These are phyloP conservation scores for Notospermus geniculatus DNA, from an alignment of 1,140 invertebrate genomes.

Conservation along the genomic window DNA sequence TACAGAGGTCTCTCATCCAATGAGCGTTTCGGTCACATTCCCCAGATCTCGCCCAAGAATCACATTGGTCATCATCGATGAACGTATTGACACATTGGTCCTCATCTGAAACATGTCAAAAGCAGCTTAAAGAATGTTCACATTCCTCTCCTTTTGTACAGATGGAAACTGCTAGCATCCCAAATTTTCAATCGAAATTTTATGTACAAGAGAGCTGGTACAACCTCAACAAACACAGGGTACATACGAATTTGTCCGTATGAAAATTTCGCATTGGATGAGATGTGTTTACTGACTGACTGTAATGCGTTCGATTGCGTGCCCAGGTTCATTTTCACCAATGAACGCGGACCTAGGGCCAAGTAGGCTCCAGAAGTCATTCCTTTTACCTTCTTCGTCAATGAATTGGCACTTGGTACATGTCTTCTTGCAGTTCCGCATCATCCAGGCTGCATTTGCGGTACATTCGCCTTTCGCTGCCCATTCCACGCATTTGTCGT, in stretches of 20 bases:
- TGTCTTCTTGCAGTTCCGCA: constrained; percentile 17
- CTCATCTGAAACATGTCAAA: background rate
- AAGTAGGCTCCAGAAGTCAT: too few relatives aligned
- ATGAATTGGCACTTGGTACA: constrained; percentile 7
- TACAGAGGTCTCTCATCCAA: constrained; percentile 29
- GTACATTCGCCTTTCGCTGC: constrained; percentile 14
- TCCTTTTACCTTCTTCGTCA: too few relatives aligned
- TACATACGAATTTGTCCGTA: too few relatives aligned
- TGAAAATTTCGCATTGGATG: too few relatives aligned
- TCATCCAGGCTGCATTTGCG: constrained; percentile 11
- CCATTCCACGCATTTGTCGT: constrained; percentile 11
- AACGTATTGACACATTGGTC: constrained; percentile 19
- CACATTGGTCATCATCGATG: constrained; percentile 9
- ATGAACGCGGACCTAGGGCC: too few relatives aligned
- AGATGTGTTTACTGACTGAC: too few relatives aligned
- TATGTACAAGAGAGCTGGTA: too few relatives aligned
- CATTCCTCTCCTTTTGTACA: constrained; percentile 12
- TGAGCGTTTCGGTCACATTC: constrained; percentile 25
- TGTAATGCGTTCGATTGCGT: too few relatives aligned
- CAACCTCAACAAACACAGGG: too few relatives aligned
- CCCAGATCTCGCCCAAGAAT: constrained; percentile 24
- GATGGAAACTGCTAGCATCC: background rate
- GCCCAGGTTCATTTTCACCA: too few relatives aligned
- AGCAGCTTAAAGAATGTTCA: constrained; percentile 3
- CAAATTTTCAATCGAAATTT: too few relatives aligned